Conservation (phyloP, 2,888 invertebrate species). For the Neuroscelio doddi region DNA sequence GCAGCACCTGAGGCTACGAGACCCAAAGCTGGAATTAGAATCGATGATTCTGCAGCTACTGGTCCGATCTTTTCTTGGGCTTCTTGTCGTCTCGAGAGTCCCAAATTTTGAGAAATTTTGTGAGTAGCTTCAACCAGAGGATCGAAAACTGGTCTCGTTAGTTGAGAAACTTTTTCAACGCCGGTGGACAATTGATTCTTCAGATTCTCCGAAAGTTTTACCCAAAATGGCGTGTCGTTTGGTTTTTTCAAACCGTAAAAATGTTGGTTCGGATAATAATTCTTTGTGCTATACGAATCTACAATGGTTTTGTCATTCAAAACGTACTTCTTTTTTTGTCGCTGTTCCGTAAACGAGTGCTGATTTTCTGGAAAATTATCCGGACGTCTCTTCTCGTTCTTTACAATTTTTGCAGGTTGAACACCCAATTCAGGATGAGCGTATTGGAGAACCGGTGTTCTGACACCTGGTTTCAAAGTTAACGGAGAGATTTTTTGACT, state of each 20-base stretch:
- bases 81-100: constrained; percentile 75
- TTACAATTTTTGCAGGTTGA: constrained; percentile 78
- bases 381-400: constrained; percentile 62
- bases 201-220: constrained; percentile 81
- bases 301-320: constrained; percentile 64
- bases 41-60: constrained; percentile 76
- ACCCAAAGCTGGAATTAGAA: constrained; percentile 82
- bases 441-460: constrained; percentile 84
- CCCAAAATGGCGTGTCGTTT: constrained; percentile 80
- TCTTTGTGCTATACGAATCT: constrained; percentile 63
- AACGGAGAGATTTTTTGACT: constrained; percentile 75
- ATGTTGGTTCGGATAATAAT: constrained; percentile 66
- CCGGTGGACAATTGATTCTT: constrained; percentile 82
- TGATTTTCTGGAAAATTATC: constrained; percentile 61
- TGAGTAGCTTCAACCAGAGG: constrained; percentile 86
- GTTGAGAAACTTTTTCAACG: constrained; percentile 79
- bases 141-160: constrained; percentile 79
- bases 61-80: constrained; percentile 80
- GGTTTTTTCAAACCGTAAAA: constrained; percentile 76
- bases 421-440: constrained; percentile 87
- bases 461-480: constrained; percentile 80
- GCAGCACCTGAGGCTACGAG: constrained; percentile 89
- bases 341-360: constrained; percentile 58
- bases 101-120: constrained; percentile 85
- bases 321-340: constrained; percentile 68